Percentiles rank a stretch among this genome's conserved stretches.
Conservation (phyloP, 1,140 invertebrate species). For the Dendroctonus valens region DNA sequence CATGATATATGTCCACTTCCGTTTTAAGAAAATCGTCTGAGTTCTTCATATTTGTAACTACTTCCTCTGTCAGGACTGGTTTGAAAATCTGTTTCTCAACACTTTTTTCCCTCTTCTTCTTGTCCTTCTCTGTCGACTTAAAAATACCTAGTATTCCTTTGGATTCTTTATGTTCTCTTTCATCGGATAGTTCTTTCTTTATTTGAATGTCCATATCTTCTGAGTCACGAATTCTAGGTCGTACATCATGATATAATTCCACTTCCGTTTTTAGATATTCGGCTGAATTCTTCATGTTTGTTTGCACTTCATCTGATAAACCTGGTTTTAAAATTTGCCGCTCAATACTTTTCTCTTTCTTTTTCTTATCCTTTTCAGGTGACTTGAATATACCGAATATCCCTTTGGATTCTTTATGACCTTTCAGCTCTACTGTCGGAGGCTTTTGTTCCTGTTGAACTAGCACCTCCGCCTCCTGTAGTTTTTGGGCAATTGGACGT, state of each 20-base stretch:
- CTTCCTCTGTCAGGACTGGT: too few relatives aligned
- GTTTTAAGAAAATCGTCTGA: too few relatives aligned
- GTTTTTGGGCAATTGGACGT: conserved; percentile 9
- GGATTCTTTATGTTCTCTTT: too few relatives aligned
- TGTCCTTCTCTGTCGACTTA: too few relatives aligned
- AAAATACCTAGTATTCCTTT: too few relatives aligned
- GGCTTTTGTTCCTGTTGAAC: background rate
- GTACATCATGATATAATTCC: conserved; percentile 36
- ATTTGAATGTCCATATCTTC: too few relatives aligned
- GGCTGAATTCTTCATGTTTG: conserved; percentile 33
- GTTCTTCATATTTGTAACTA: too few relatives aligned
- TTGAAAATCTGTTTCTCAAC: too few relatives aligned
- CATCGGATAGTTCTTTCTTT: too few relatives aligned
- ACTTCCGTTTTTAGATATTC: conserved; percentile 38
- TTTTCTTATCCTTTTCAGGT: conserved; percentile 18
- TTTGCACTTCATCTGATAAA: conserved; percentile 29
- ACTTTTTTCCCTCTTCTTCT: too few relatives aligned
- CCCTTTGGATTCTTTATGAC: conserved; percentile 15
- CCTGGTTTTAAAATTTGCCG: conserved; percentile 10
- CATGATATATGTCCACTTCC: too few relatives aligned
- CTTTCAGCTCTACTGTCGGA: background rate
- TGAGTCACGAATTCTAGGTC: conserved; percentile 6
- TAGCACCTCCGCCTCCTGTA: background rate
- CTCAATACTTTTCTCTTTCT: conserved; percentile 27
- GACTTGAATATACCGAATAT: conserved; percentile 16